Conservation (phyloP, 2,888 invertebrate genomes). For the Flexamia atlantica region DNA sequence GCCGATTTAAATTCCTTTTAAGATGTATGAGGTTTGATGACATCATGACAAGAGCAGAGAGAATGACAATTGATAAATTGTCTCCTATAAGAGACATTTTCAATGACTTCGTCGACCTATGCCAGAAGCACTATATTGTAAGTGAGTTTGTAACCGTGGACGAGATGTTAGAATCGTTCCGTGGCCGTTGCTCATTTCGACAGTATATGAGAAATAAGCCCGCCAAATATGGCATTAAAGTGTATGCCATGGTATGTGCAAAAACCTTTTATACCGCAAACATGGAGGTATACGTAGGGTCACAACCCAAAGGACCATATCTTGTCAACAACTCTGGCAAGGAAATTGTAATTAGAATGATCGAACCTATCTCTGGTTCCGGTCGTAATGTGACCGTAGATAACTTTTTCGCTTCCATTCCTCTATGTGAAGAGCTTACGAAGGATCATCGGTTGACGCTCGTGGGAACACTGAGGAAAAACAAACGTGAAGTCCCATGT, state of each 20-base stretch:
- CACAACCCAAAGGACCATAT: conserved; percentile 24
- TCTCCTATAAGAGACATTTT: background rate
- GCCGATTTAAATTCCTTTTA: background rate
- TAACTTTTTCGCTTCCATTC: background rate
- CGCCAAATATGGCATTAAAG: conserved; percentile 40
- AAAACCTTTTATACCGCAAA: conserved; percentile 22
- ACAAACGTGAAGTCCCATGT: conserved; percentile 37
- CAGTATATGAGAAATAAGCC: conserved; percentile 16
- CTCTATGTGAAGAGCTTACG: conserved; percentile 21
- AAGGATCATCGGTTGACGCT: conserved; percentile 14
- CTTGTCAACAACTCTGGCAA: conserved; percentile 27
- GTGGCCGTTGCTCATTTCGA: conserved; percentile 1
- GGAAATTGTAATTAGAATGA: too few relatives aligned
- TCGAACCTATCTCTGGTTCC: conserved; percentile 36
- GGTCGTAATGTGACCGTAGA: background rate
- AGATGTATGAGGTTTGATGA: background rate
- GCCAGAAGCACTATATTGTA: background rate
- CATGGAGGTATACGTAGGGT: conserved; percentile 10
- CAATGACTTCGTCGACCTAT: too few relatives aligned
- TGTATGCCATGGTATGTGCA: conserved; percentile 9
- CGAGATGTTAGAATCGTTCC: too few relatives aligned
- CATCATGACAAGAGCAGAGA: background rate
- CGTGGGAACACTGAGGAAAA: conserved; percentile 32
- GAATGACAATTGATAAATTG: background rate
- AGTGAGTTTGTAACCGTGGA: too few relatives aligned